phyloP scores from a whole-genome alignment of 2,797 vertebrate species.

The Lepus townsendii region DNA sequence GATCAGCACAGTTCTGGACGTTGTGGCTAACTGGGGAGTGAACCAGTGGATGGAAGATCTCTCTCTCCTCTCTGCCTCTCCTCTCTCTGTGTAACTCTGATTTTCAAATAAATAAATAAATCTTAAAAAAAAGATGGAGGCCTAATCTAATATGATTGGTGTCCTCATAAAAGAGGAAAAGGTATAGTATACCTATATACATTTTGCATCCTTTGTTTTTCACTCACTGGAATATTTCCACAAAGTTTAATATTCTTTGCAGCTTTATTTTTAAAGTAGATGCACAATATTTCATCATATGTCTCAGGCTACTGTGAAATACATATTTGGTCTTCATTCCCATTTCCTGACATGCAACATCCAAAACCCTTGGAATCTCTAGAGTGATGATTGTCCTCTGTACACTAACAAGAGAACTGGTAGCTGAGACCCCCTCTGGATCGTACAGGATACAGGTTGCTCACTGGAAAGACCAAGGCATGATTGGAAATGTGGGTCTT shows the following conservation, averaged over 20 bases:
- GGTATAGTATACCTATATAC: background rate
- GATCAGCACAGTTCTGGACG: too few relatives aligned
- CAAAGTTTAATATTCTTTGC: constrained; percentile 40
- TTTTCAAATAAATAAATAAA: too few relatives aligned
- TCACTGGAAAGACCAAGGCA: background rate
- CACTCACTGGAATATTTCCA: background rate
- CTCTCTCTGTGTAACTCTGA: too few relatives aligned
- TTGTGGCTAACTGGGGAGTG: too few relatives aligned
- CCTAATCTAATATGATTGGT: background rate
- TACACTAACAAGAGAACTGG: background rate
- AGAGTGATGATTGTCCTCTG: background rate
- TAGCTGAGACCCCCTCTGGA: background rate
- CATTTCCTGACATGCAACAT: background rate
- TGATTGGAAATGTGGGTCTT: background rate
- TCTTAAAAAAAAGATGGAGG: too few relatives aligned
- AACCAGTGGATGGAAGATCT: too few relatives aligned
- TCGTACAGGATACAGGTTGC: background rate
- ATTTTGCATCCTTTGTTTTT: constrained; percentile 19
- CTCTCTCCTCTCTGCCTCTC: too few relatives aligned
- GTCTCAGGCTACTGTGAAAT: background rate
- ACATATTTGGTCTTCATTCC: background rate
- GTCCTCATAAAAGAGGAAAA: background rate
- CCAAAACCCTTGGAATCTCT: background rate
- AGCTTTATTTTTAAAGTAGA: constrained; percentile 56
- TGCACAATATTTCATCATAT: constrained; percentile 10